Evolutionary conservation across 2,888 invertebrate genomes (phyloP).

Genomic region (Linyphia triangularis): DNA sequence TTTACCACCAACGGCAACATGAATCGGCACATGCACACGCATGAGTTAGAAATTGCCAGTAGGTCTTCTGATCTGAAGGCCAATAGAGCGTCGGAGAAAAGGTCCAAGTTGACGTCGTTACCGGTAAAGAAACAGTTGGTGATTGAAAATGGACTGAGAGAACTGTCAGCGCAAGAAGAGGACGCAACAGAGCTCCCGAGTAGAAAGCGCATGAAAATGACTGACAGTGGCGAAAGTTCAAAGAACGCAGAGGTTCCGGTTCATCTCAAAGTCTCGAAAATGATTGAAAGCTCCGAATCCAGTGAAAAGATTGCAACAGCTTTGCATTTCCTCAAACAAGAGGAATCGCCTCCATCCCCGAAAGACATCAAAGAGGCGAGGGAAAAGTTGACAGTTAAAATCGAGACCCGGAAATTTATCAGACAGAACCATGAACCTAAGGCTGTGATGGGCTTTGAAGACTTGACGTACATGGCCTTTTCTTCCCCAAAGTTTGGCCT

Average conservation of each 20-base stretch:
- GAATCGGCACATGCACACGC: constrained; percentile 47
- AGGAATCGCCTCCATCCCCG: background rate
- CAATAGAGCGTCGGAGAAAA: background rate
- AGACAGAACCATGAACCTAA: background rate
- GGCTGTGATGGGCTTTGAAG: background rate
- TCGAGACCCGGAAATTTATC: background rate
- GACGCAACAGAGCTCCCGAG: background rate
- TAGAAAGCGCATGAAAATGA: background rate
- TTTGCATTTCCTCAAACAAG: too few relatives aligned
- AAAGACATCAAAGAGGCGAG: background rate
- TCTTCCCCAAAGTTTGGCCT: constrained; percentile 7
- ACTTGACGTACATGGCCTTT: background rate
- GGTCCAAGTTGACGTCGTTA: background rate
- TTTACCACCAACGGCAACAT: constrained; percentile 72
- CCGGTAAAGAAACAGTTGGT: background rate
- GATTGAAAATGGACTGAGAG: background rate
- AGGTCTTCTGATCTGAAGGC: background rate
- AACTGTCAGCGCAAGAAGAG: background rate
- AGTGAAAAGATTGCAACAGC: too few relatives aligned
- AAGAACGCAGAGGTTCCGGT: background rate
- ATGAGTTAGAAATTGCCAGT: background rate
- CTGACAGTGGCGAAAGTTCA: background rate
- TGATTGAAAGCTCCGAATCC: too few relatives aligned
- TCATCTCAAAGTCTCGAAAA: background rate
- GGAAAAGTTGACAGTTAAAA: background rate